Conservation (phyloP, 1,140 invertebrate species). For the Drosophila takahashii region DNA sequence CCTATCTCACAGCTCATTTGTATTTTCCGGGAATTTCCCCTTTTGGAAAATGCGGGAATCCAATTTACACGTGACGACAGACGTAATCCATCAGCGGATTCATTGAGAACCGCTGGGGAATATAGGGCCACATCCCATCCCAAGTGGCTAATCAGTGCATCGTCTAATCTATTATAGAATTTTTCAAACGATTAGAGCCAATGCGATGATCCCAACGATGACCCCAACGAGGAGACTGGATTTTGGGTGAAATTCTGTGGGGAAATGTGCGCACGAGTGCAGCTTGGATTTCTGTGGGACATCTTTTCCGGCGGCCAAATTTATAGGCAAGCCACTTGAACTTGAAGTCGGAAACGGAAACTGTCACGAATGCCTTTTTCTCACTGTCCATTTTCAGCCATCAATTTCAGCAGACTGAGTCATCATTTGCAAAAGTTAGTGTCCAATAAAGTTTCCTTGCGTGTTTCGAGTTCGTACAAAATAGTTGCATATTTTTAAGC, state of each 20-base stretch:
- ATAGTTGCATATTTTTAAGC: conserved; percentile 32
- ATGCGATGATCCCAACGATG: conserved; percentile 16
- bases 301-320: conserved; percentile 12
- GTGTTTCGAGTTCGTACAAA: neutral
- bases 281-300: conserved; percentile 1
- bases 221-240: neutral
- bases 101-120: conserved; percentile 19
- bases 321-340: neutral
- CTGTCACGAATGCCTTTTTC: conserved; percentile 18
- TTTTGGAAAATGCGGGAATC: neutral
- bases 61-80: conserved; percentile 9
- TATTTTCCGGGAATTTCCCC: conserved; percentile 9
- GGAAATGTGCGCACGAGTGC: conserved; percentile 27
- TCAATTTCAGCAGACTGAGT: neutral
- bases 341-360: conserved; percentile 19
- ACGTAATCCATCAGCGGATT: conserved; percentile 8
- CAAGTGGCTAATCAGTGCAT: conserved; percentile 24
- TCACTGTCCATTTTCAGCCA: neutral
- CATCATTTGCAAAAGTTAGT: neutral
- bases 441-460: conserved; percentile 3
- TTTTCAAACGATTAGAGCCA: conserved; percentile 21
- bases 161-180: conserved; percentile 38
- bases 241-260: neutral
- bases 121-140: neutral
- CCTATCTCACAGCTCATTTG: neutral